Evolutionary conservation across 2,888 invertebrate genomes (phyloP), one percentile per base, ranked within the genome.

Genomic region (Polymixis lichenea): DNA sequence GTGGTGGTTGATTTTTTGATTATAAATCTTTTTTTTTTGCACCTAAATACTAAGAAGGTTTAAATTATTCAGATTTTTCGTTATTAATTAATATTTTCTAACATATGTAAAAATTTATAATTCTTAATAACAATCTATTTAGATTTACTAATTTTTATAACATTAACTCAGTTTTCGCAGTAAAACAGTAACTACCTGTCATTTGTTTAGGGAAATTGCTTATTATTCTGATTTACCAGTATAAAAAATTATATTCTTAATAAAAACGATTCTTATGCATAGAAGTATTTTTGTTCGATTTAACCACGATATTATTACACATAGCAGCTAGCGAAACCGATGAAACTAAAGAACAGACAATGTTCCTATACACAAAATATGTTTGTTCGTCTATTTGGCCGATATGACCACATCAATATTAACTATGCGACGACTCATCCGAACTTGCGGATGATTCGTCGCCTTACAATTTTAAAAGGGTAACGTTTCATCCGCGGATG

Each of bases 31-130:
- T 60, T 67, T 28, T 60, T 60, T 67, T 67, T 67, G 53, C 17
- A 53, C 67, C 38, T 67, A 55, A 53, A 67, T 67, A 53, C 32
- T 67, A 32, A 67, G 53, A 67, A 51, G 51, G 66, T 68, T 56
- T 68, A 43, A 56, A 38, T 56, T 32, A 68, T 68, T 38, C 55
- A n/a, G 19, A 19, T 66, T 49, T 51, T 51, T 51, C 51, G 51
- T 51, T 51, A 51, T 51, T 32, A 51, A 28, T 51, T 49, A 51
- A 51, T 66, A 51, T 66, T 66, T 66, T 66, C 49, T 66, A 49
- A 43, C 43, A 25, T 43, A 58, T 46, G 58, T 58, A 68, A 56
- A 60, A 28, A 60, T 32, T 1, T 60, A 60, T 19, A 60, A 60
- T 60, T 60, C 60, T 60, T 60, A 60, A 19, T 60, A 60, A 60